phyloP scores from a whole-genome alignment of 2,888 invertebrate genomes.

The Idaea dimidiata region DNA sequence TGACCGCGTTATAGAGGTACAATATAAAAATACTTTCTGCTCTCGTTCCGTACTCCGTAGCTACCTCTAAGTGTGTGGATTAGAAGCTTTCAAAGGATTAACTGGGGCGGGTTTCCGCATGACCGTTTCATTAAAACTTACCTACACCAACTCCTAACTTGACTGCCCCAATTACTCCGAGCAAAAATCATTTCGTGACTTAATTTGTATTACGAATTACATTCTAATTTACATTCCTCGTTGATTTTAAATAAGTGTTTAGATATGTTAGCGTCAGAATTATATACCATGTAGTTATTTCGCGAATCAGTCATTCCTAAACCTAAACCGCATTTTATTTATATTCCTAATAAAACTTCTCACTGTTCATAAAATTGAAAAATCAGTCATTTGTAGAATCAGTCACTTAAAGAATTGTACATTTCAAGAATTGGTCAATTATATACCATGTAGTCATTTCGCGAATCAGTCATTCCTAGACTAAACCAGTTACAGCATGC shows the following conservation, averaged over 20 bases:
- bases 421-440: no score
- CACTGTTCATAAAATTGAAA: no score
- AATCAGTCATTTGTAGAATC: no score
- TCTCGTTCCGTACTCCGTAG: conserved; percentile 37
- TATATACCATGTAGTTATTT: no score
- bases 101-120: conserved; percentile 51
- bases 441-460: no score
- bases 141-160: conserved; percentile 39
- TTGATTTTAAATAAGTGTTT: neutral
- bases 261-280: no score
- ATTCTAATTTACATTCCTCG: conserved; percentile 29
- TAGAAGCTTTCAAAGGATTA: conserved; percentile 69
- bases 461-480: no score
- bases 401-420: no score
- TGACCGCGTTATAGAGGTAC: conserved; percentile 14
- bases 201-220: conserved; percentile 32
- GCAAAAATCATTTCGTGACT: conserved; percentile 54
- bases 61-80: conserved; percentile 50
- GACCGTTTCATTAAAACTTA: conserved; percentile 67
- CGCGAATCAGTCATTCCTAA: no score
- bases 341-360: no score
- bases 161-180: conserved; percentile 48
- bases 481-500: no score
- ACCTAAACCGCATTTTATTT: no score
- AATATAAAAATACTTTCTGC: conserved; percentile 39